Conservation (phyloP, 30 jellyfish, hydroid and myxozoan genomes). For the Turritopsis dohrnii region DNA sequence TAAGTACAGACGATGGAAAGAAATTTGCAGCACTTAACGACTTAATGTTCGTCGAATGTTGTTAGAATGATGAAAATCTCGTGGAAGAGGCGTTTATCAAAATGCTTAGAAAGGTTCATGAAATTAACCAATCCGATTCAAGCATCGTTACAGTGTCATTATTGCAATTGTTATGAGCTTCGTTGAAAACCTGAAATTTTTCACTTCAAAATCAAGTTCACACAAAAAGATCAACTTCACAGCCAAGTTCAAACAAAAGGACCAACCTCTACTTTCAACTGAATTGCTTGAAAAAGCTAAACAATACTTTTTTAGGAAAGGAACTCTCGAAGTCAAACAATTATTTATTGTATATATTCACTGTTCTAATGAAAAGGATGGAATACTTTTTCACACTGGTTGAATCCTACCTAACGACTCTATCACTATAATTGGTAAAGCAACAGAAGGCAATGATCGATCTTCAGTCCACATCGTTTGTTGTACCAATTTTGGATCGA, state of each 20-base stretch:
- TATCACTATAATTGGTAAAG: neutral
- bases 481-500: constrained; percentile 4
- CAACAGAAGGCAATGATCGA: neutral
- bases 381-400: neutral
- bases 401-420: constrained; percentile 5
- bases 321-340: neutral
- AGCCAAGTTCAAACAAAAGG: neutral
- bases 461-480: neutral
- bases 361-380: neutral
- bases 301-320: constrained; percentile 15
- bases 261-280: neutral
- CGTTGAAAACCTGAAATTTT: too few species aligned
- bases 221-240: neutral
- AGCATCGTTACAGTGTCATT: neutral
- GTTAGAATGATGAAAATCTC: too few species aligned
- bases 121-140: constrained; percentile 10
- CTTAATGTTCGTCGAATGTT: too few species aligned
- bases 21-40: too few species aligned
- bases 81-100: too few species aligned
- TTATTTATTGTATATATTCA: neutral
- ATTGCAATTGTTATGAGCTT: neutral
- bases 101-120: too few species aligned
- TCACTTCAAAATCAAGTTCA: too few species aligned
- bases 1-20: too few species aligned
- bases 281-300: constrained; percentile 5